Evolutionary conservation across 92 coral and sea anemone genomes (phyloP), one percentile per base, ranked within the genome.

Genomic region (Zoanthus gigantus): DNA sequence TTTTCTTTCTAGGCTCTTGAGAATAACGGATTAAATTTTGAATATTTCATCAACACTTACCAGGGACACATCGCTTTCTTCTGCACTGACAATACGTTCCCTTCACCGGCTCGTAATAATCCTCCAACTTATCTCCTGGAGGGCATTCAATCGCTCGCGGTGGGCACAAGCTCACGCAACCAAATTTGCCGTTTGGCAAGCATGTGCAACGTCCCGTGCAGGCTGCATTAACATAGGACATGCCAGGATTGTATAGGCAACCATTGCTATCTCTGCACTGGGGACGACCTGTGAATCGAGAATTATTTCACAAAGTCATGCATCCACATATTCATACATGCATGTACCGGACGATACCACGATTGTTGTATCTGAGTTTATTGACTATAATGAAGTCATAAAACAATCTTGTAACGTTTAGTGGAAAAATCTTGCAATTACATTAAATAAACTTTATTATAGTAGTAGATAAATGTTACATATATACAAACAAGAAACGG

Each of bases 231-330:
- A 79, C 73, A 31, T 79, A 79, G 14, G 54, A 60, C 84, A 42
- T 61, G 4, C 84, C 84, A 23, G 67, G 50, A 13, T 13, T 42
- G 84, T 79, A 79, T 7, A 37, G 45, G 54, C 84, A 79, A 28
- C 84, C 84, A n/a, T 79, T 79, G 37, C 73, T 79, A 71, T 79
- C 84, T 79, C 84, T 60, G 9, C 84, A 79, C 14, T 7, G 18
- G 9, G 42, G 56, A 7, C 56, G 56, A 7, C 12, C 84, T 79
- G 56, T 12, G 23, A 61, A 14, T 18, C 15, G 10, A 56, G 1
- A 79, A 37, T 60, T 14, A 29, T 16, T 23, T 12, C 28, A 11
- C 9, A 53, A 34, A 56, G 67, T 48, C 3, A 52, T 53, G 1
- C 3, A 15, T 10, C 42, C 42, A 37, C 42, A 37, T 37, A 37